Conservation (phyloP, 1,140 invertebrate species). For the Caenorhabditis brenneri region DNA sequence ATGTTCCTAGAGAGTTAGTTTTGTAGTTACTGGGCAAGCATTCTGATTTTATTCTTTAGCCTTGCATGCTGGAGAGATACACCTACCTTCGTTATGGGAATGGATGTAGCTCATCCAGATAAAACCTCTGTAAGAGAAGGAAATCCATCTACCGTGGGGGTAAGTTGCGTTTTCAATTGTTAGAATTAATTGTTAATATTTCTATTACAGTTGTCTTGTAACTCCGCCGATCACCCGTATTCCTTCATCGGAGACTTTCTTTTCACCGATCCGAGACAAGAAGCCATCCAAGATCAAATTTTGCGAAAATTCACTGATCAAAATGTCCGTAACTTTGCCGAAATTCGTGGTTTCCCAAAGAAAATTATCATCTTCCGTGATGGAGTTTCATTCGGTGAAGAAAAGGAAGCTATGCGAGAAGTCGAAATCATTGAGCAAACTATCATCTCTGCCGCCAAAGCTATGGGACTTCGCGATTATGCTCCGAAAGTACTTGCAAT, state of each 20-base stretch:
- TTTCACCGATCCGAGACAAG: slow-evolving; percentile 2
- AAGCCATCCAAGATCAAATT: slow-evolving; percentile 32
- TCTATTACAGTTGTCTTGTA: neutral
- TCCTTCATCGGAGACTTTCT: slow-evolving; percentile 24
- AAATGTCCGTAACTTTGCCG: slow-evolving; percentile 9
- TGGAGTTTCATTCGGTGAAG: slow-evolving; percentile 18
- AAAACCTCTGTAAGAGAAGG: neutral
- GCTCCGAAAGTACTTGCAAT: slow-evolving; percentile 21
- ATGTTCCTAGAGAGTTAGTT: neutral
- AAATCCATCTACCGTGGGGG: neutral
- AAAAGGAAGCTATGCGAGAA: neutral
- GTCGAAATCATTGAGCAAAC: slow-evolving; percentile 19
- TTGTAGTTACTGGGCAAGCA: neutral
- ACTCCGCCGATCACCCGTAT: neutral
- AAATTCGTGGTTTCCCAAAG: slow-evolving; percentile 6
- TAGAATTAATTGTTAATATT: too few species aligned
- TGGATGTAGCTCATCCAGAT: slow-evolving; percentile 38
- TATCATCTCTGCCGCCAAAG: neutral
- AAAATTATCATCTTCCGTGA: slow-evolving; percentile 37
- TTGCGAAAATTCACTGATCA: slow-evolving; percentile 27
- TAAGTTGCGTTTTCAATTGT: neutral
- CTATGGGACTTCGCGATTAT: slow-evolving; percentile 2
- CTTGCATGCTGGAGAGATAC: neutral
- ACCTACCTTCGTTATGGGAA: neutral
- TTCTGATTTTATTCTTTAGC: neutral